phyloP scores from a whole-genome alignment of 2,888 invertebrate species.

The Clostera curtula region DNA sequence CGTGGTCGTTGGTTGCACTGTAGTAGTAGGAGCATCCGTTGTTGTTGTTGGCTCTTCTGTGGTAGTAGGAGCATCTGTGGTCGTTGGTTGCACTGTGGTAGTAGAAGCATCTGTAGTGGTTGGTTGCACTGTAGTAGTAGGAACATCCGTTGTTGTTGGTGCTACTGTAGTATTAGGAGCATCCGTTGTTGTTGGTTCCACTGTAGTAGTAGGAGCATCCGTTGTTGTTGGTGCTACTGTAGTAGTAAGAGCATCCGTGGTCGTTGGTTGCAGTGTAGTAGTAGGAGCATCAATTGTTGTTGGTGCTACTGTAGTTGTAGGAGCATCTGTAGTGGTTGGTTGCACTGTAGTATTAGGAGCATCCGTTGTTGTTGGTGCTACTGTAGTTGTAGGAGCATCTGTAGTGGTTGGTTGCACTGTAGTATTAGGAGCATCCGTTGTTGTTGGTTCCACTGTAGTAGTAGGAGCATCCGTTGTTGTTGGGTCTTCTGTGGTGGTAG shows the following conservation, averaged over 20 bases:
- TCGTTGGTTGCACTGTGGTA: conserved; percentile 2
- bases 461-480: conserved; percentile 3
- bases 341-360: conserved; percentile 2
- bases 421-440: conserved; percentile 1
- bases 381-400: conserved; percentile 1
- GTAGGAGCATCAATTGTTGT: background rate
- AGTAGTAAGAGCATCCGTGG: background rate
- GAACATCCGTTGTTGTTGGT: background rate
- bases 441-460: conserved; percentile 6
- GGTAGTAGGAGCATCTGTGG: conserved; percentile 3
- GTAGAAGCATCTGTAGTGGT: conserved; percentile 2
- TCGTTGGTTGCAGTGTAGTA: background rate
- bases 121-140: background rate
- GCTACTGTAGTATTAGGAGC: background rate
- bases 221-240: background rate
- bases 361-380: background rate
- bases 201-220: background rate
- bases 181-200: background rate
- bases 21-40: background rate
- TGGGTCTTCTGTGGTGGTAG: background rate
- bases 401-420: conserved; percentile 7
- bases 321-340: conserved; percentile 1
- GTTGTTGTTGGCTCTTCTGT: conserved; percentile 2
- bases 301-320: background rate
- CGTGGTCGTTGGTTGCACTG: background rate